A percentile compares a stretch with the other conserved stretches of the same genome.
phyloP scores from a whole-genome alignment of 2,797 vertebrate species.

The Centroberyx gerrardi region DNA sequence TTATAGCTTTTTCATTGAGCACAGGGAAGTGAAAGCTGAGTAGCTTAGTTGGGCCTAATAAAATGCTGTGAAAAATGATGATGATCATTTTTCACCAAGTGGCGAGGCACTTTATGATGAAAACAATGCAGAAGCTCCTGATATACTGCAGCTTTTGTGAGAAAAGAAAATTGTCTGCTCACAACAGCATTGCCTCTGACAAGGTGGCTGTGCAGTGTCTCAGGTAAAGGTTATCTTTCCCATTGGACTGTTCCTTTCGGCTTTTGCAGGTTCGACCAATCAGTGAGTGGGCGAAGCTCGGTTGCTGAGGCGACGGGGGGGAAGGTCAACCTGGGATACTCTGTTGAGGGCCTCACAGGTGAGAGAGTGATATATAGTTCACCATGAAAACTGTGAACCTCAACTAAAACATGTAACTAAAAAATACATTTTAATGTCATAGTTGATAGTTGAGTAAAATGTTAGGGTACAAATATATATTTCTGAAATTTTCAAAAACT shows the following conservation, averaged over 20 bases:
- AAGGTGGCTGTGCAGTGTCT: conserved; percentile 29
- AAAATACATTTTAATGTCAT: no score
- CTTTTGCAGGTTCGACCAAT: conserved; percentile 68
- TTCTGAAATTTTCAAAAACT: no score
- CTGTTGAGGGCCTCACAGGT: conserved; percentile 71
- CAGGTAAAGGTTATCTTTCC: conserved; percentile 57
- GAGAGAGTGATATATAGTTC: conserved; percentile 29
- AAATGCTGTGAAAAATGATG: conserved; percentile 42
- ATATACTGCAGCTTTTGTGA: conserved; percentile 42
- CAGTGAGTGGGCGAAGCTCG: conserved; percentile 28
- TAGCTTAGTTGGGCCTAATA: conserved; percentile 38
- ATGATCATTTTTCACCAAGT: conserved; percentile 51
- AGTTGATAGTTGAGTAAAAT: background rate
- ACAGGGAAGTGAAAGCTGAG: conserved; percentile 32
- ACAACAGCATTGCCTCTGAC: conserved; percentile 33
- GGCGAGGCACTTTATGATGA: conserved; percentile 49
- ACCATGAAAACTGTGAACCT: background rate
- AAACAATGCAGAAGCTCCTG: conserved; percentile 46
- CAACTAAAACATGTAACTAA: background rate
- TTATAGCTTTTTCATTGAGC: conserved; percentile 40
- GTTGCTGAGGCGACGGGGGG: conserved; percentile 69
- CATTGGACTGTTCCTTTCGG: conserved; percentile 45
- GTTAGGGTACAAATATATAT: background rate
- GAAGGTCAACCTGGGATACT: conserved; percentile 76
- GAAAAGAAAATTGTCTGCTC: conserved; percentile 53